Evolutionary conservation across 2,888 invertebrate species (phyloP).

Genomic region (Idaea straminata): DNA sequence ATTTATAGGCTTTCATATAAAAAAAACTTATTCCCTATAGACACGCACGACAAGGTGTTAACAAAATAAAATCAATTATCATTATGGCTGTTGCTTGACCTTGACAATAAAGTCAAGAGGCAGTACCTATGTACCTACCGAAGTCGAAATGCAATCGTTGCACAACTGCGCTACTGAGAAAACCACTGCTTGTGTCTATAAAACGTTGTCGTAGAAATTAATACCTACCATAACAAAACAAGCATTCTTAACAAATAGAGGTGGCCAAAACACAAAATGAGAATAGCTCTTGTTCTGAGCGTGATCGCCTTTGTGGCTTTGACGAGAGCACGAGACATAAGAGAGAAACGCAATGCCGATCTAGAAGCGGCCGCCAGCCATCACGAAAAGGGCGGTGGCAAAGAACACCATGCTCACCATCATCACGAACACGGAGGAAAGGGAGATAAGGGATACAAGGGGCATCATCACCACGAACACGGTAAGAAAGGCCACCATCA

Average conservation of each 20-base stretch:
- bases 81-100: conserved; percentile 38
- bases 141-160: conserved; percentile 55
- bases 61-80: neutral
- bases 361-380: conserved; percentile 74
- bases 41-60: neutral
- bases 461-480: conserved; percentile 83
- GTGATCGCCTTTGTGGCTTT: conserved; percentile 64
- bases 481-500: conserved; percentile 87
- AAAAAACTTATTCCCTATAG: neutral
- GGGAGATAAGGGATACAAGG: conserved; percentile 85
- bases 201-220: conserved; percentile 54
- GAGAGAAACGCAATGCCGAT: conserved; percentile 72
- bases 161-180: conserved; percentile 57
- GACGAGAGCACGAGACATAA: conserved; percentile 61
- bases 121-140: conserved; percentile 46
- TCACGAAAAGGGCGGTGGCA: conserved; percentile 79
- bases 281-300: conserved; percentile 53
- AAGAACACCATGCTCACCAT: conserved; percentile 82
- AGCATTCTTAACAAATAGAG: conserved; percentile 28
- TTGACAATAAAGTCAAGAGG: conserved; percentile 43
- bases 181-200: conserved; percentile 68
- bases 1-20: neutral
- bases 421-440: conserved; percentile 83
- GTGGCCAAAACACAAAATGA: conserved; percentile 53
- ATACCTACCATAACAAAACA: conserved; percentile 53